These are phyloP conservation scores for Solenodon paradoxus DNA, from an alignment of 2,113 vertebrate species.

Conservation along the genomic window DNA sequence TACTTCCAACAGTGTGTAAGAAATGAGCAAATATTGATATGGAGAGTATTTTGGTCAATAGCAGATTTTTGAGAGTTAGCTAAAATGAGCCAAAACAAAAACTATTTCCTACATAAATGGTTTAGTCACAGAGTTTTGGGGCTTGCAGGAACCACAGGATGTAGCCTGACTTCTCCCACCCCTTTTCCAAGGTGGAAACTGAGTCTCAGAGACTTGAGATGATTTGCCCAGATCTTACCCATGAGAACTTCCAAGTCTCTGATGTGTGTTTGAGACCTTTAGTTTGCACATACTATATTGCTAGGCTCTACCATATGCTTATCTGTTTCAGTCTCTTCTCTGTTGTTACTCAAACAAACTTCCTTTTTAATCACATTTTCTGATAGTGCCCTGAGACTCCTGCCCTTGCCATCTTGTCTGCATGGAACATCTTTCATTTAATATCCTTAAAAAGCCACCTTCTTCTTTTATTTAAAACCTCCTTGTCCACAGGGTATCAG, in stretches of 20 bases:
- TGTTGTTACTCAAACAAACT: not conserved
- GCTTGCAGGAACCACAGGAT: not conserved
- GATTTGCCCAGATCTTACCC: not conserved
- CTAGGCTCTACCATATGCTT: not conserved
- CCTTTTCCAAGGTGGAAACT: not conserved
- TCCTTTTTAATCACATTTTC: conserved; percentile 8
- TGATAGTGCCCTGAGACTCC: not conserved
- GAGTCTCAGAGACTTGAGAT: not conserved
- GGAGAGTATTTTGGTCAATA: too few relatives aligned
- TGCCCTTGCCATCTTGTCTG: conserved; percentile 44
- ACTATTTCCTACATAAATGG: not conserved
- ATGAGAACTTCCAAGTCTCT: not conserved
- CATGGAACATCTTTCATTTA: conserved; percentile 45
- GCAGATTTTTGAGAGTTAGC: too few relatives aligned
- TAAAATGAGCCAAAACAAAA: too few relatives aligned
- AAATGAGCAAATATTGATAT: too few relatives aligned
- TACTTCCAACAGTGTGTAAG: not conserved
- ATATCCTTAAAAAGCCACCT: conserved; percentile 22
- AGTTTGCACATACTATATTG: not conserved
- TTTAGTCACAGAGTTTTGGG: not conserved
- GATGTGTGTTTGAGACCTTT: not conserved
- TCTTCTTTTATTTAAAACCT: conserved; percentile 50
- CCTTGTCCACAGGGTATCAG: not conserved
- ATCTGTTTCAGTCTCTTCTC: not conserved
- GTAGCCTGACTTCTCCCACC: not conserved